These are phyloP conservation scores for Priocnemis perturbator DNA, from an alignment of 2,888 invertebrate genomes.

Conservation along the genomic window DNA sequence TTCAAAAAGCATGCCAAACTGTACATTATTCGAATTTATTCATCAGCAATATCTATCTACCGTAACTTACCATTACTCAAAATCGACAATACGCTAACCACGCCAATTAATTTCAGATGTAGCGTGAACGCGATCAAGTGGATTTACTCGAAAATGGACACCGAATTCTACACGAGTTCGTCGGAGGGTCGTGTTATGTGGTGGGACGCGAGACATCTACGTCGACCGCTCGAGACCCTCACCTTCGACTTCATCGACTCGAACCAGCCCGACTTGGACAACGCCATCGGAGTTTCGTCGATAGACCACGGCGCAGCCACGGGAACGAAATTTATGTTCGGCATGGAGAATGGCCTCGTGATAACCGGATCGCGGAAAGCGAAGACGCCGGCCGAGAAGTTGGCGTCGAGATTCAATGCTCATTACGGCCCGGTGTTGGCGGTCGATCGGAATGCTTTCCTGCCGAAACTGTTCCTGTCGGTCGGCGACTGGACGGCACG, in stretches of 20 bases:
- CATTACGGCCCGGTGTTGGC: slow-evolving; percentile 92
- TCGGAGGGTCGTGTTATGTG: slow-evolving; percentile 92
- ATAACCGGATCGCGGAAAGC: slow-evolving; percentile 81
- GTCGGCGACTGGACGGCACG: slow-evolving; percentile 94
- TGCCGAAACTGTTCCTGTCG: slow-evolving; percentile 93
- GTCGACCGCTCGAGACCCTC: slow-evolving; percentile 82
- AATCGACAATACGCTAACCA: too few species aligned
- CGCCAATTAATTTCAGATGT: slow-evolving; percentile 48
- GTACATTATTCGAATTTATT: too few species aligned
- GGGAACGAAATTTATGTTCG: slow-evolving; percentile 87
- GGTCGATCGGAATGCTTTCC: slow-evolving; percentile 93
- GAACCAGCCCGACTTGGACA: slow-evolving; percentile 78
- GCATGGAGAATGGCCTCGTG: slow-evolving; percentile 81
- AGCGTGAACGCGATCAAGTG: slow-evolving; percentile 81
- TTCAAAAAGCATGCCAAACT: too few species aligned
- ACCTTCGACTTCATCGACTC: slow-evolving; percentile 83
- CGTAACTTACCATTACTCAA: too few species aligned
- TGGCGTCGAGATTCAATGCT: slow-evolving; percentile 76
- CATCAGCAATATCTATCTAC: too few species aligned
- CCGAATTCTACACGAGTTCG: slow-evolving; percentile 94
- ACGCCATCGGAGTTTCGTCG: slow-evolving; percentile 84
- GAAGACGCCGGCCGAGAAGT: slow-evolving; percentile 85
- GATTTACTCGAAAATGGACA: slow-evolving; percentile 94
- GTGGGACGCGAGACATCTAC: slow-evolving; percentile 88
- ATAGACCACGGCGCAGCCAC: slow-evolving; percentile 89